Base-by-base conservation (phyloP, 2,888 invertebrate species). In the Mimachlamys varia region DNA sequence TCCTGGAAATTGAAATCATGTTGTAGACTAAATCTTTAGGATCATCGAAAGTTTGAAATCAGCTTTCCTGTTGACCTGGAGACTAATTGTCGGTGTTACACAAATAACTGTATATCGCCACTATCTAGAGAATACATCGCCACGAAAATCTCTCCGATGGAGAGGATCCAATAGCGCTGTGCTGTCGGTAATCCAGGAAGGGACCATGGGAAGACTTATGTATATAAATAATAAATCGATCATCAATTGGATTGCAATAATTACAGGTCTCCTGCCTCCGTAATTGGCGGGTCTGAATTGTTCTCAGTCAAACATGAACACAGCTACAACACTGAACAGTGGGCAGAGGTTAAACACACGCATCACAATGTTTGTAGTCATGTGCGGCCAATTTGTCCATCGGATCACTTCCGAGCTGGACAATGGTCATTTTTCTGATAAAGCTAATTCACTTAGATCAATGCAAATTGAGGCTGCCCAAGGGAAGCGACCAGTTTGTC, bases 381-480 rank as follows among this genome's bases (percentile, higher is more conserved):
- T 15, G 76, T 76, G 76, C 22, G 33, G 27, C 76, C 27, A 76
- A 76, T 76, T 76, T 76, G 76, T 27, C 33, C 76, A 76, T 76
- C 76, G 12, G 33, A 12, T 76, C 33, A 33, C 12, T 76, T 76
- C 33, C 13, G 76, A 27, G 33, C 76, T 76, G 76, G 76, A 76
- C 76, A 76, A 76, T 76, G 76, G 76, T 76, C 76, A 76, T 33
- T 33, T 76, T 76, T 12, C 33, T 27, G 76, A 76, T 76, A 76
- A 76, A 17, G 76, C 76, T 76, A 76, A 76, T 76, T 76, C 76
- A 76, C 76, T 76, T 76, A 76, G 76, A 76, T 76, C 76, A 76
- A 76, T 33, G 33, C 17, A 76, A 76, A 76, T 76, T 27, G 76
- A 76, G 76, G 76, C 33, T 33, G 76, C 76, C 76, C 76, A 76